A percentile compares a stretch with the other conserved stretches of the same genome.
phyloP scores from a whole-genome alignment of 2,797 vertebrate genomes.

The Antrozous pallidus region DNA sequence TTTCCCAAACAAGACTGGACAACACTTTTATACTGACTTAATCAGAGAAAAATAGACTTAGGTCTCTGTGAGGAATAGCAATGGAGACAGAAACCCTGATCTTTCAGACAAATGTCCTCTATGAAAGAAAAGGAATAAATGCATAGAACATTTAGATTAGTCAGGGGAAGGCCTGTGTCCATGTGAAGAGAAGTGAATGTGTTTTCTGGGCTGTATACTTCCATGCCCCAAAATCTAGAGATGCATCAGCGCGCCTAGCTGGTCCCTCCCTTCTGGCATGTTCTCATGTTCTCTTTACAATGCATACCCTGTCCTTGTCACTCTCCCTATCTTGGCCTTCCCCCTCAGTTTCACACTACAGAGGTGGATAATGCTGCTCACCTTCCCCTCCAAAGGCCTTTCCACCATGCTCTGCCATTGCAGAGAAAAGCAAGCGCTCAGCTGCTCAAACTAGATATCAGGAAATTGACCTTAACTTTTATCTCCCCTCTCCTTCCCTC shows the following conservation, averaged over 20 bases:
- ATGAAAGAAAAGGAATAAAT: constrained; percentile 27
- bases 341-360: neutral
- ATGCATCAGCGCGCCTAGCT: neutral
- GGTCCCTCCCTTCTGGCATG: neutral
- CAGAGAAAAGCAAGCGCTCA: neutral
- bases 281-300: neutral
- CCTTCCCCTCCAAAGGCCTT: neutral
- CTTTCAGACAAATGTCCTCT: neutral
- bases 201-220: neutral
- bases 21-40: neutral
- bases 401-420: neutral
- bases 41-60: constrained; percentile 1
- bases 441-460: neutral
- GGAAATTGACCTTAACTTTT: neutral
- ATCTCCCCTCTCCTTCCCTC: accelerated
- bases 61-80: neutral
- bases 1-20: neutral
- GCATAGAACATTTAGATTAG: neutral
- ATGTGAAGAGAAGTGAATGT: neutral
- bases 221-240: neutral
- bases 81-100: neutral
- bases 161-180: neutral
- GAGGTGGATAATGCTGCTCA: neutral
- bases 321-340: neutral
- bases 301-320: neutral